Base-by-base conservation (phyloP, 1,140 invertebrate species). In the Brachionus paranguensis region DNA sequence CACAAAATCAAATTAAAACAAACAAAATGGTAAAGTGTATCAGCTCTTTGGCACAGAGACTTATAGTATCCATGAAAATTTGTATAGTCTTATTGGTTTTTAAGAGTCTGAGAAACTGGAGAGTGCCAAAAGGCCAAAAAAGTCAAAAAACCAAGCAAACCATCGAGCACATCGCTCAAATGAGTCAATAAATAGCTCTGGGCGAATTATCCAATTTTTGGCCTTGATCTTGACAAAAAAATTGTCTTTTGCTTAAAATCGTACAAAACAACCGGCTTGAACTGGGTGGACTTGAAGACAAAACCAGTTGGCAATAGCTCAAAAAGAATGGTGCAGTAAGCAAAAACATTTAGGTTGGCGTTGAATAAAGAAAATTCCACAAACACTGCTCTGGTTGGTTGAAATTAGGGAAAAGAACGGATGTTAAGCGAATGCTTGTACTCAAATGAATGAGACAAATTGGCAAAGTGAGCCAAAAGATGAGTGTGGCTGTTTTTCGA, bases 91-190 rank as follows among this genome's bases (percentile, higher is more conserved):
- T 29, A 29, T 29, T 29, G 87, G 91, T 91, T 55, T 90, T 86
- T 4, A 92, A 86, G 0, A 92, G 86, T 83, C 90, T 89, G 37
- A 91, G 86, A 86, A 91, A 91, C 85, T 91, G 91, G 8, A 91
- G 85, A 17, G 89, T 90, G 8, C 88, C 88, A 47, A 91, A 87
- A n/a, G n/a, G n/a, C n/a, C n/a, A n/a, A n/a, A 86, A 91, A 92
- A 11, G 91, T 88, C 14, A 91, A 85, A 84, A 90, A 89, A 17
- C 88, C 90, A 27, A 91, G 87, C 24, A 91, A 87, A 84, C 90
- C 90, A 33, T 86, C 87, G 84, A 91, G 87, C 84, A 91, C 91
- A 37, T 86, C 87, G 84, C 91, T 91, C 85, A 90, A 88, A 55
- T 89, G 87, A 5, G 89, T 87, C n/a, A 91, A 88, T n/a, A n/a